Conservation (phyloP, 2,888 invertebrate species). For the Nephrotoma appendiculata region DNA sequence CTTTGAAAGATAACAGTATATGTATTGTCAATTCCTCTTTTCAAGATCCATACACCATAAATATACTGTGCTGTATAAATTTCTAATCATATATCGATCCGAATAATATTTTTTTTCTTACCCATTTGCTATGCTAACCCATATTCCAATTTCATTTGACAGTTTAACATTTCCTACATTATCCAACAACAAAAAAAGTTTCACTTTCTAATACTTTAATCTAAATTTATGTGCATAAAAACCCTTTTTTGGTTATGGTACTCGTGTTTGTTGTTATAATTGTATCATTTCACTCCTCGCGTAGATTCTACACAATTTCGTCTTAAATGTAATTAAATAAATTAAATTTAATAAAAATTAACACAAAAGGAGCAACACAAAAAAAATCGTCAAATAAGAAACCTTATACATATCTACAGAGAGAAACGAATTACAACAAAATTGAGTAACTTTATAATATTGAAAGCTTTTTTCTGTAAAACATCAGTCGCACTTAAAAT, state of each 20-base stretch:
- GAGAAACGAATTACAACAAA: not conserved
- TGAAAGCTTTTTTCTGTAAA: not conserved
- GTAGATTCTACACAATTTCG: not conserved
- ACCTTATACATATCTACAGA: not conserved
- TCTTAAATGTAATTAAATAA: not conserved
- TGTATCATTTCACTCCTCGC: not conserved
- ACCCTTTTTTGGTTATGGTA: not conserved
- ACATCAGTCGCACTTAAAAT: not conserved
- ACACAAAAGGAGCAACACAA: not conserved
- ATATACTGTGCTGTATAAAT: not conserved
- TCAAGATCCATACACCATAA: not conserved
- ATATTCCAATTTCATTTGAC: not conserved
- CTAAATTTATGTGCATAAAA: not conserved
- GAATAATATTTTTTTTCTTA: not conserved
- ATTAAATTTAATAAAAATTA: not conserved
- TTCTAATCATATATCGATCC: not conserved
- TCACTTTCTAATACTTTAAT: not conserved
- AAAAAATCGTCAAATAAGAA: not conserved
- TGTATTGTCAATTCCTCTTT: not conserved
- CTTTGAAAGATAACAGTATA: not conserved
- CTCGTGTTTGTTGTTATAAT: not conserved
- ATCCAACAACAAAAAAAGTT: not conserved
- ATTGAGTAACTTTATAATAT: not conserved
- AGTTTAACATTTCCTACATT: not conserved
- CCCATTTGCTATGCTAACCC: not conserved